Base-by-base conservation (phyloP, 2,888 invertebrate genomes). In the Netelia fuscicornis region DNA sequence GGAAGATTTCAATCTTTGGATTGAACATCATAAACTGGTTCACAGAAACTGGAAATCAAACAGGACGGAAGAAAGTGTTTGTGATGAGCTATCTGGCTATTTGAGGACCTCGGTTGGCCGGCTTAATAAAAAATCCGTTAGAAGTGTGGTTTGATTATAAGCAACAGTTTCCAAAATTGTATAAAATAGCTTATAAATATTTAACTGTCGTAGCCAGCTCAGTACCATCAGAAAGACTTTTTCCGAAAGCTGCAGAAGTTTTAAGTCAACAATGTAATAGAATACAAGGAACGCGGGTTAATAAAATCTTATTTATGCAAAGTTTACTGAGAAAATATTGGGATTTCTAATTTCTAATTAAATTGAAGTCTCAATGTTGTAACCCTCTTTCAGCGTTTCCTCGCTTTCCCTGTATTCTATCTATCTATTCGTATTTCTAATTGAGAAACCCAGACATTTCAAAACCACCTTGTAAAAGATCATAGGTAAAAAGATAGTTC, bases 81-180 rank as follows among this genome's bases (percentile, higher is more conserved):
- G 2, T 17, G 6, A 60, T 60, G 60, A 60, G 60, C 23, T 60
- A 10, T 60, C 60, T 64, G 17, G 30, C 11, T 17, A 64, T 13
- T 37, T 64, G 11, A 64, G 37, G 9, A 11, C 42, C n/a, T 1
- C 60, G 23, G 60, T 60, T 60, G 60, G 60, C 60, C 23, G 60
- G 60, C 60, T 60, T 60, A 60, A 11, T 60, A n/a, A 23, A 60
- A 25, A 60, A 60, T 60, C 60, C 17, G 20, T 10, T 60, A 60
- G 23, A 60, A 60, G 60, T 23, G 11, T 58, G 60, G 23, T 60
- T 2, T 2, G 25, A 17, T 17, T 20, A 17, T 58, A 20, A 20
- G 17, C 58, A 58, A 58, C 58, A 58, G 23, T 58, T 58, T 17
- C 58, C 23, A 20, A 58, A 58, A 17, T 58, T 58, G 23, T 58